Conservation (phyloP, 2,888 invertebrate genomes). For the Eilema depressum region DNA sequence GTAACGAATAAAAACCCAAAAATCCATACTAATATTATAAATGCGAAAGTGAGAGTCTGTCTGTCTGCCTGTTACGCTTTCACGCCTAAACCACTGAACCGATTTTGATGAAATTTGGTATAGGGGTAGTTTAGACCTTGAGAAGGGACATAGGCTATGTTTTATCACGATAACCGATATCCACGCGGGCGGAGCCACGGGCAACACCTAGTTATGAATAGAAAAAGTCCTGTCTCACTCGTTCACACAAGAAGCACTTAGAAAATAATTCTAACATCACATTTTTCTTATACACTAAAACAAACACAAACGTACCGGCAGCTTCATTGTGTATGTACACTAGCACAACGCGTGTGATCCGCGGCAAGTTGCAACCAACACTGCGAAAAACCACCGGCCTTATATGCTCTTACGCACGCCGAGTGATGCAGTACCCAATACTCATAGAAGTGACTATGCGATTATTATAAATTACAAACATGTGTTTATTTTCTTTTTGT, state of each 20-base stretch:
- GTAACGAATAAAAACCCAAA: too few relatives aligned
- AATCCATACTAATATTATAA: too few relatives aligned
- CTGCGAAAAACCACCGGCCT: conserved; percentile 36
- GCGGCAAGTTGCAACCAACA: conserved; percentile 28
- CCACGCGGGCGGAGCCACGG: too few relatives aligned
- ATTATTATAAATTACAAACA: conserved; percentile 9
- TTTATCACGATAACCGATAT: too few relatives aligned
- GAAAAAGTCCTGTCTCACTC: too few relatives aligned
- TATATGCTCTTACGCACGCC: conserved; percentile 48
- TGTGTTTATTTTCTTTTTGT: conserved; percentile 7
- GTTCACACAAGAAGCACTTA: not conserved
- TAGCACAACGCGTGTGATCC: conserved; percentile 27
- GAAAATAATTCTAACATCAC: not conserved
- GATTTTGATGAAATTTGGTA: too few relatives aligned
- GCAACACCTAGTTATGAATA: too few relatives aligned
- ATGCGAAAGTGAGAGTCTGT: too few relatives aligned
- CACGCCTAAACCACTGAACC: too few relatives aligned
- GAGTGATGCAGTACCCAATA: conserved; percentile 9
- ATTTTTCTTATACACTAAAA: conserved; percentile 9
- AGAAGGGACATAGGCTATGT: too few relatives aligned
- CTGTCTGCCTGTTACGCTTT: too few relatives aligned
- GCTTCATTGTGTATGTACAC: conserved; percentile 37
- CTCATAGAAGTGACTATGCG: conserved; percentile 10
- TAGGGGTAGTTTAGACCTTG: too few relatives aligned
- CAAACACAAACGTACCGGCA: conserved; percentile 48